These are phyloP conservation scores for Phengaris alcon DNA, from an alignment of 2,888 invertebrate species.

Conservation along the genomic window DNA sequence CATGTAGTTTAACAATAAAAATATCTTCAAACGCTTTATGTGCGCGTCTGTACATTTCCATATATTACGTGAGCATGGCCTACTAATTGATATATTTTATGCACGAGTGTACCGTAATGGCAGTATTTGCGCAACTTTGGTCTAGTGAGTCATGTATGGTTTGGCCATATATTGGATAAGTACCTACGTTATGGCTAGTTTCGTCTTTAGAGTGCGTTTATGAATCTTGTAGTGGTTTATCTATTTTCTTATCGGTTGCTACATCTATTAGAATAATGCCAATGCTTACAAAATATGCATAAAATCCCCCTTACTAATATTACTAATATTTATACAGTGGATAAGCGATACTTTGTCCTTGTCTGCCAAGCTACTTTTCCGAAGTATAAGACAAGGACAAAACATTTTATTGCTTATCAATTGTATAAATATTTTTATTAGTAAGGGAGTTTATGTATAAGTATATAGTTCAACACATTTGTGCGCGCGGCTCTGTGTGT, in stretches of 20 bases:
- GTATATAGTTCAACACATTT: no score
- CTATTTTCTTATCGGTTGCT: not conserved
- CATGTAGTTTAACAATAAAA: not conserved
- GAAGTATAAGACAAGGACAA: no score
- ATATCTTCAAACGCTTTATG: conserved; percentile 15
- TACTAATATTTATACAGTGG: no score
- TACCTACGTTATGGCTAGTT: not conserved
- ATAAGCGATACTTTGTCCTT: no score
- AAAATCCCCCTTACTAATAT: no score
- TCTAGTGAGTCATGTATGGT: not conserved
- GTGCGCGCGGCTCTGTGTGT: no score
- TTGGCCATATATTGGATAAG: not conserved
- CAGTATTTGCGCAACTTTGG: not conserved
- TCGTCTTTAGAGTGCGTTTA: not conserved
- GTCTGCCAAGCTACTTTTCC: no score
- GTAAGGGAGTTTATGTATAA: no score
- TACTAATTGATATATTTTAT: conserved; percentile 42
- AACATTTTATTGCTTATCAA: no score
- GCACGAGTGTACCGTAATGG: conserved; percentile 26
- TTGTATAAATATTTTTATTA: no score
- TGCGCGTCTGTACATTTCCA: conserved; percentile 36
- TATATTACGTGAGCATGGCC: conserved; percentile 42
- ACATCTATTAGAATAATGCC: no score
- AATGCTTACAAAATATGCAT: no score
- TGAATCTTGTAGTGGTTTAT: not conserved